phyloP scores from a whole-genome alignment of 2,888 invertebrate species.

The Morpho achilles region DNA sequence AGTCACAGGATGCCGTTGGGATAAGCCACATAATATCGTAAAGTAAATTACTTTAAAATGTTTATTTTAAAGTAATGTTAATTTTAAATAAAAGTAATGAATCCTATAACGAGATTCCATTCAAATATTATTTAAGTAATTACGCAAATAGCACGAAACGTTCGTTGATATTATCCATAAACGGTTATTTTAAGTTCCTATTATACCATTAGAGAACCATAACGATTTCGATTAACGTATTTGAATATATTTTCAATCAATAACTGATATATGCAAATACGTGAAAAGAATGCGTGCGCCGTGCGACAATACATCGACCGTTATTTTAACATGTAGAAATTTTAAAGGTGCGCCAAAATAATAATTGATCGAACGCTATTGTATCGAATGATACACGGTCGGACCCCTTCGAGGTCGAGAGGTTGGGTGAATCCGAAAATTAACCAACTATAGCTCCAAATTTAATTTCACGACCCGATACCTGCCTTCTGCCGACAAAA shows the following conservation, averaged over 20 bases:
- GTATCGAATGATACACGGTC: conserved; percentile 63
- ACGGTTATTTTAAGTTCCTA: too few relatives aligned
- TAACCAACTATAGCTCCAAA: conserved; percentile 77
- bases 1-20: too few relatives aligned
- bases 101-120: too few relatives aligned
- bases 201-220: conserved; percentile 44
- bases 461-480: conserved; percentile 77
- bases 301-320: conserved; percentile 69
- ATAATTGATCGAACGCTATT: conserved; percentile 72
- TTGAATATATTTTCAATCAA: conserved; percentile 79
- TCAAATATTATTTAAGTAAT: too few relatives aligned
- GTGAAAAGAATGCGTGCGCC: conserved; percentile 50
- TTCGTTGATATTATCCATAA: too few relatives aligned
- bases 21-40: too few relatives aligned
- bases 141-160: too few relatives aligned
- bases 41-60: too few relatives aligned
- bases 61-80: too few relatives aligned
- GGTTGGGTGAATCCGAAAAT: conserved; percentile 72
- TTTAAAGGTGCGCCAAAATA: conserved; percentile 76
- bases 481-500: conserved; percentile 70
- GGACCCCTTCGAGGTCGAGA: conserved; percentile 57
- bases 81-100: too few relatives aligned
- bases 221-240: conserved; percentile 65
- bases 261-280: conserved; percentile 76
- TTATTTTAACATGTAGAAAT: conserved; percentile 71